Evolutionary conservation across 1,140 invertebrate genomes (phyloP), one percentile per base, ranked within the genome.

Genomic region (Bilobella aurantiaca): DNA sequence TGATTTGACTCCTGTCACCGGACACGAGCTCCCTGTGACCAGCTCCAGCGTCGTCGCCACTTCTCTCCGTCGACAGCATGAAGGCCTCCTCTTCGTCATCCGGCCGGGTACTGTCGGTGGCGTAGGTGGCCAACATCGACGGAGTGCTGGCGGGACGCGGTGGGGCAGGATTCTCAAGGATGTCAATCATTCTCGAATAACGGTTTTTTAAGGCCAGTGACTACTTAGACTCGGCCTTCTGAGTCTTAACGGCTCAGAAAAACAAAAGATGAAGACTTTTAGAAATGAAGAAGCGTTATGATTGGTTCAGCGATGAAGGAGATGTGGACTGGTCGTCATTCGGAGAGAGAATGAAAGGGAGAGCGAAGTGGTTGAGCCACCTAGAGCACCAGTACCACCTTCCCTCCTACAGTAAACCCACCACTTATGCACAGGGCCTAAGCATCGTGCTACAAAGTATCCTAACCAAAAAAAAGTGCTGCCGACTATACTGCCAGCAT

Each of bases 141-240:
- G 49, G 14, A 5, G 49, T 53, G 3, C 14, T 23, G 5, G 14
- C 49, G 5, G 49, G 49, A 23, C 49, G 25, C 49, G 49, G 49
- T 23, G 49, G n/a, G n/a, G n/a, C n/a, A n/a, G n/a, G 49, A 53
- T 53, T 53, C 12, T 53, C 49, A 53, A 53, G 25, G 49, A 53
- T 53, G 49, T 53, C 49, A 53, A 53, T 53, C 49, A 53, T 53
- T 42, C 34, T 42, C 8, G 34, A n/a, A n/a, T 42, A 18, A 42
- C 34, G 18, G 34, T 16, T 12, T 42, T 42, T 42, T n/a, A 42
- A n/a, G 37, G 8, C n/a, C n/a, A n/a, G 37, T 42, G 37, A n/a
- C 37, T 42, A 8, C 37, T 8, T 42, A 42, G 8, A 8, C 37
- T 12, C 37, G 8, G n/a, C 8, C n/a, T n/a, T 42, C 37, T 42